These are phyloP conservation scores for Zhengitettix transpicula DNA, from an alignment of 2,888 invertebrate species.

Conservation along the genomic window DNA sequence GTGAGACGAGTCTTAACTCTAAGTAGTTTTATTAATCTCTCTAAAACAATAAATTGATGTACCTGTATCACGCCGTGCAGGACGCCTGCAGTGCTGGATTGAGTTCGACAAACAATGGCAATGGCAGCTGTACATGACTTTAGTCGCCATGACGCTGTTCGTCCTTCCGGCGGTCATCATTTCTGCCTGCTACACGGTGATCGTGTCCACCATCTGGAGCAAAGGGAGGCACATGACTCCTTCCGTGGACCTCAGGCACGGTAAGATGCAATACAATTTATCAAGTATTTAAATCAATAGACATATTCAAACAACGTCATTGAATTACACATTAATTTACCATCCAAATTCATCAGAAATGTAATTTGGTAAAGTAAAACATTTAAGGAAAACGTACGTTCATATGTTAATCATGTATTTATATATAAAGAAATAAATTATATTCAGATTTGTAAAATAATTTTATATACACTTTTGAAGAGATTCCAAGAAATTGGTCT, in stretches of 20 bases:
- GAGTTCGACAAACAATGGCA: conserved; percentile 54
- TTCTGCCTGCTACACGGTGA: conserved; percentile 76
- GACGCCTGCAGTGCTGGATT: conserved; percentile 75
- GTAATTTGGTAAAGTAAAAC: too few species aligned
- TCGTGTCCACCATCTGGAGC: conserved; percentile 85
- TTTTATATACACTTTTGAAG: too few species aligned
- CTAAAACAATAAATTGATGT: neutral
- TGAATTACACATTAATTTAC: too few species aligned
- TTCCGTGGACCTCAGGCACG: neutral
- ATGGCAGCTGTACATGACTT: conserved; percentile 80
- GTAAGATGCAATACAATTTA: too few species aligned
- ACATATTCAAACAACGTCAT: too few species aligned
- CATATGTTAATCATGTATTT: too few species aligned
- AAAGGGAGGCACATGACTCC: conserved; percentile 52
- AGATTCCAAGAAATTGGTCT: too few species aligned
- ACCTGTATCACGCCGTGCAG: conserved; percentile 23
- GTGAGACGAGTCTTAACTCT: neutral
- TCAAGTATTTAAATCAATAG: too few species aligned
- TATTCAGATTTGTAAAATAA: too few species aligned
- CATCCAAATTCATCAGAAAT: too few species aligned
- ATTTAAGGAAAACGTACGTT: too few species aligned
- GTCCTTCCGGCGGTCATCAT: conserved; percentile 77
- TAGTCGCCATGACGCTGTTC: conserved; percentile 67
- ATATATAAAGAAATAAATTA: too few species aligned
- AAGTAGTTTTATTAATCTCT: neutral